A percentile compares a stretch with the other conserved stretches of the same genome.
These are phyloP conservation scores for Toxotes lorentzi DNA, from an alignment of 2,797 vertebrate genomes.

Conservation along the genomic window DNA sequence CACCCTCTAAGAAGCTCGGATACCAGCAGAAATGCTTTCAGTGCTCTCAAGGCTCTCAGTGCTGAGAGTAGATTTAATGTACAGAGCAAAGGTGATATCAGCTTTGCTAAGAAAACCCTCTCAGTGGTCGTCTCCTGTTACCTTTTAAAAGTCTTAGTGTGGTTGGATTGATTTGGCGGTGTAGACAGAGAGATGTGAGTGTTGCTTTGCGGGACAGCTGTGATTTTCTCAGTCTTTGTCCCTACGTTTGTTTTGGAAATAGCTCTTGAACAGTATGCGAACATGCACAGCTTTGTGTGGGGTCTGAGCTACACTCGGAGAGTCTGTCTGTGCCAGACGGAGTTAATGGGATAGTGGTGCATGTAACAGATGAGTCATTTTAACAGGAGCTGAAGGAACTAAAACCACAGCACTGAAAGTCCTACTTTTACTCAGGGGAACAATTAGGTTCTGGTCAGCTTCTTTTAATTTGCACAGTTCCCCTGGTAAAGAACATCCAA, in stretches of 20 bases:
- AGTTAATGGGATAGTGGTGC: conserved; percentile 57
- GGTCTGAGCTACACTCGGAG: conserved; percentile 37
- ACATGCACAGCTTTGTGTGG: conserved; percentile 33
- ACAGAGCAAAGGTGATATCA: conserved; percentile 24
- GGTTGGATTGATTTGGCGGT: conserved; percentile 4
- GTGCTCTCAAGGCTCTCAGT: neutral
- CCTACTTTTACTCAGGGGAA: conserved; percentile 44
- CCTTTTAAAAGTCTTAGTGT: conserved; percentile 26
- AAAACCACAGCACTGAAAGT: conserved; percentile 50
- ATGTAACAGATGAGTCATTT: conserved; percentile 69
- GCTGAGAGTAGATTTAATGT: conserved; percentile 18
- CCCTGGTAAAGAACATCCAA: conserved; percentile 5
- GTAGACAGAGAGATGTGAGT: conserved; percentile 10
- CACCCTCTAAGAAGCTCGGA: conserved; percentile 10
- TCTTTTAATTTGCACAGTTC: conserved; percentile 48
- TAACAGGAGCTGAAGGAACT: conserved; percentile 52
- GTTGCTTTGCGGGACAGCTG: neutral
- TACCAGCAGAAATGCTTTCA: conserved; percentile 44
- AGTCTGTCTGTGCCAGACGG: conserved; percentile 47
- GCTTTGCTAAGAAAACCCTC: conserved; percentile 32
- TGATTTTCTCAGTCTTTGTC: conserved; percentile 12
- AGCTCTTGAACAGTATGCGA: conserved; percentile 6
- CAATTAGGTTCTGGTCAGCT: conserved; percentile 31
- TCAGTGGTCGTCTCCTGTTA: conserved; percentile 31
- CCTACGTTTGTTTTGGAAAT: conserved; percentile 4